These are phyloP conservation scores for Spilogale gracilis DNA, from an alignment of 2,113 vertebrate genomes.

Conservation along the genomic window DNA sequence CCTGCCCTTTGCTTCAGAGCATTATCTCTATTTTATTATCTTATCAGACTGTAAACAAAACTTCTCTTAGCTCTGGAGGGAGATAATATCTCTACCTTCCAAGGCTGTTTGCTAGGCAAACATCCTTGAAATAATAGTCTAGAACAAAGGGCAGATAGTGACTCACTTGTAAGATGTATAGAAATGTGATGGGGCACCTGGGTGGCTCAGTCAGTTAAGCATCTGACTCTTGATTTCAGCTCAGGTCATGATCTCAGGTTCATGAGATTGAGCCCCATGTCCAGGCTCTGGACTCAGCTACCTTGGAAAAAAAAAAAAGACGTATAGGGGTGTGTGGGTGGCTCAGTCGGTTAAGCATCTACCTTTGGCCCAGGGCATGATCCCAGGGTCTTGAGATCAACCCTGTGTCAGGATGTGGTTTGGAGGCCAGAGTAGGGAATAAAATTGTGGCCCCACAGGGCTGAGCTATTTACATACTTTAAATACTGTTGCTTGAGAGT, in stretches of 20 bases:
- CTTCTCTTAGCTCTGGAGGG: background rate
- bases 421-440: background rate
- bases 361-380: no score
- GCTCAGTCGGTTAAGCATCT: no score
- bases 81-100: background rate
- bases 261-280: background rate
- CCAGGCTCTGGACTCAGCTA: background rate
- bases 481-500: background rate
- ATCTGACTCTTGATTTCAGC: background rate
- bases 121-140: background rate
- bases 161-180: background rate
- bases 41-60: background rate
- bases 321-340: background rate
- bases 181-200: background rate
- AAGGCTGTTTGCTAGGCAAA: background rate
- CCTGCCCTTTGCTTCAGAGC: background rate
- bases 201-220: background rate
- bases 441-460: background rate
- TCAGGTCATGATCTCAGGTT: background rate
- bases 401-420: no score
- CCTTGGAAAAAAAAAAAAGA: background rate
- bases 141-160: background rate
- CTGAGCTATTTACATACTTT: background rate
- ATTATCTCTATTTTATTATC: background rate
- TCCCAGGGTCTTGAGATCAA: no score